Percentiles rank a stretch among this genome's conserved stretches.
Evolutionary conservation across 2,113 vertebrate genomes (phyloP).

Genomic region (Dasyurus viverrinus): DNA sequence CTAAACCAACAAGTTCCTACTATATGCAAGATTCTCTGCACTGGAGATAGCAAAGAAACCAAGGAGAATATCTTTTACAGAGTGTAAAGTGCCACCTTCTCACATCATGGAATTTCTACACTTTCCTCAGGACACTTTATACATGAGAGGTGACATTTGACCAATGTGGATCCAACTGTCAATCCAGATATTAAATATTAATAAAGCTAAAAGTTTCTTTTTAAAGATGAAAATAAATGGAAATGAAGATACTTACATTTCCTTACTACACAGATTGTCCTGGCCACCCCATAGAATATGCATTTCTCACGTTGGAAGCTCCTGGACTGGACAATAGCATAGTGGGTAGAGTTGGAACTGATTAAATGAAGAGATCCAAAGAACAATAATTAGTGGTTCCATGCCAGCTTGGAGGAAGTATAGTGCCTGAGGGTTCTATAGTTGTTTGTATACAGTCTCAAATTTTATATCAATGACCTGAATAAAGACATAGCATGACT

Average conservation of each 20-base stretch:
- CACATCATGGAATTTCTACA: neutral
- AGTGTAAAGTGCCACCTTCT: neutral
- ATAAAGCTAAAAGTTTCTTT: neutral
- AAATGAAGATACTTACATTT: neutral
- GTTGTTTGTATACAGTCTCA: neutral
- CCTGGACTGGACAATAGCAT: neutral
- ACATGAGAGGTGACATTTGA: neutral
- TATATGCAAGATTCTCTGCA: neutral
- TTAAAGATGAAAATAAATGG: neutral
- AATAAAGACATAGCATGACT: neutral
- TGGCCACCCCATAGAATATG: neutral
- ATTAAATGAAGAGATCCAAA: neutral
- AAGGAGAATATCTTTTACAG: neutral
- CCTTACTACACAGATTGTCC: neutral
- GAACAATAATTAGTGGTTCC: neutral
- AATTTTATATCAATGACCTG: neutral
- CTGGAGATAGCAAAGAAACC: neutral
- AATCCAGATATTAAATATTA: neutral
- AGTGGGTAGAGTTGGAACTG: neutral
- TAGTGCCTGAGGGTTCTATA: neutral
- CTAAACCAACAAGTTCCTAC: neutral
- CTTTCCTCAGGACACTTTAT: neutral
- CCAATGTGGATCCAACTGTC: neutral
- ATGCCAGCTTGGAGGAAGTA: neutral
- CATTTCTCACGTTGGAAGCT: neutral